Evolutionary conservation across 2,113 vertebrate genomes (phyloP).

Genomic region (Sander vitreus): DNA sequence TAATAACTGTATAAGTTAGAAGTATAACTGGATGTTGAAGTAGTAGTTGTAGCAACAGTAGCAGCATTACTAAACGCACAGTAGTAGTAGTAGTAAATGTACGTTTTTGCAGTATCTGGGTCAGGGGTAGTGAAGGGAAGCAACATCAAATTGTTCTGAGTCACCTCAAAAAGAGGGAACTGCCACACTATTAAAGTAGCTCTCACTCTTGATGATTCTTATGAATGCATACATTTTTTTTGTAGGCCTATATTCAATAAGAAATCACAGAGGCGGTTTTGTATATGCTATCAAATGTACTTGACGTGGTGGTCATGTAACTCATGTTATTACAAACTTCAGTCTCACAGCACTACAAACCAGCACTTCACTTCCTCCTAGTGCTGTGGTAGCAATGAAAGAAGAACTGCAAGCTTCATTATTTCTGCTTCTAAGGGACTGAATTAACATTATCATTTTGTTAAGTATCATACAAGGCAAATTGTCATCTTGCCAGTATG

Average conservation of each 20-base stretch:
- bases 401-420: constrained; percentile 24
- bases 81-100: not conserved
- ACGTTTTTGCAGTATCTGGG: not conserved
- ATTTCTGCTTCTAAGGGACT: not conserved
- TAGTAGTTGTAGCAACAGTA: not conserved
- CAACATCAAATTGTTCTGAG: not conserved
- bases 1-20: not conserved
- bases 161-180: not conserved
- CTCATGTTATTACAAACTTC: not conserved
- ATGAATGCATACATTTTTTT: not conserved
- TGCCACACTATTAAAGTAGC: not conserved
- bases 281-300: not conserved
- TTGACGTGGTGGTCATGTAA: not conserved
- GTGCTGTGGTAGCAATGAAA: not conserved
- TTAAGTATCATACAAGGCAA: no score
- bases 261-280: not conserved
- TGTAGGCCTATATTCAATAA: not conserved
- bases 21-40: not conserved
- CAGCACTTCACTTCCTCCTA: constrained; percentile 3
- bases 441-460: not conserved
- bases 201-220: not conserved
- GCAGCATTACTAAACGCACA: not conserved
- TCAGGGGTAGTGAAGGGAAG: not conserved
- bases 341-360: not conserved
- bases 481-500: no score